Percentiles rank a stretch among this genome's conserved stretches.
phyloP scores from a whole-genome alignment of 2,888 invertebrate species.

The Lydus trimaculatus region DNA sequence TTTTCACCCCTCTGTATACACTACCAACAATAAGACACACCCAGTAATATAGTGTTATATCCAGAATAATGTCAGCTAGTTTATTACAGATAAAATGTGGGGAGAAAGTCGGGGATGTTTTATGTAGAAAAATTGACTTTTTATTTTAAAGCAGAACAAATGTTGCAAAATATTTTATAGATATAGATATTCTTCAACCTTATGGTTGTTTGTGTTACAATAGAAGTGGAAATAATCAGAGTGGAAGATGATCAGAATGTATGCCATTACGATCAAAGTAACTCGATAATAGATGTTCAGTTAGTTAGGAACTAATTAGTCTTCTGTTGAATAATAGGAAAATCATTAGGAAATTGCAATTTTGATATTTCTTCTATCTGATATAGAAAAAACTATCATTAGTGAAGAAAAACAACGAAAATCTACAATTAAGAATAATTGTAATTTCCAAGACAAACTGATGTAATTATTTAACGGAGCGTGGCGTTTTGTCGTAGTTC shows the following conservation, averaged over 20 bases:
- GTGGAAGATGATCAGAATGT: not conserved
- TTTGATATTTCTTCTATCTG: not conserved
- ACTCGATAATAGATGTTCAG: not conserved
- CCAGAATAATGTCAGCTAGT: not conserved
- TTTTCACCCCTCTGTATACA: not conserved
- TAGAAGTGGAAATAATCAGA: not conserved
- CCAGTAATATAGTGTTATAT: not conserved
- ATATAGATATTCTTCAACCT: too few species aligned
- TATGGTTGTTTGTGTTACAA: too few species aligned
- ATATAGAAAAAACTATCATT: not conserved
- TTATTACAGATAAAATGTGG: not conserved
- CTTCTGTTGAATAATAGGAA: not conserved
- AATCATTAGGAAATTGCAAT: not conserved
- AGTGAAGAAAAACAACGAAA: not conserved
- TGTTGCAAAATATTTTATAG: too few species aligned
- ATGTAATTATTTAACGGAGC: not conserved
- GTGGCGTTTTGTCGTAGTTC: not conserved
- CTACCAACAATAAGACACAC: conserved; percentile 5
- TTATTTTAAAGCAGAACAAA: too few species aligned
- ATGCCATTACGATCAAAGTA: not conserved
- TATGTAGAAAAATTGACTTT: not conserved
- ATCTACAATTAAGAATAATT: not conserved
- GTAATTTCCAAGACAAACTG: not conserved
- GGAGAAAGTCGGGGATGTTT: not conserved
- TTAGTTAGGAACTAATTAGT: conserved; percentile 2